These are phyloP conservation scores for Hippocampus mohnikei DNA, from an alignment of 2,113 vertebrate species.

Conservation along the genomic window DNA sequence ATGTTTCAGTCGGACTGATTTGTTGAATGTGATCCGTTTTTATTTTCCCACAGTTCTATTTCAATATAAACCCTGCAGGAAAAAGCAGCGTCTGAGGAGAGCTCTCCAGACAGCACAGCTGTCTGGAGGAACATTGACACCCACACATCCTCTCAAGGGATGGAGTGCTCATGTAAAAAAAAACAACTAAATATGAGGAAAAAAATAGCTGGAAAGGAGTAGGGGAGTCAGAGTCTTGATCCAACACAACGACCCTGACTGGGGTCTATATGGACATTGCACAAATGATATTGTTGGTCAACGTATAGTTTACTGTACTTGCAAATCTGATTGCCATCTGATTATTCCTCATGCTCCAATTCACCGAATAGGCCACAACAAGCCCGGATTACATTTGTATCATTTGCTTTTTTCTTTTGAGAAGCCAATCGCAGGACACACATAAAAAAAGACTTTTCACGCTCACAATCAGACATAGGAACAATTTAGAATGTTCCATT, in stretches of 20 bases:
- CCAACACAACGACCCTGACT: not conserved
- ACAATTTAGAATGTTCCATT: no score
- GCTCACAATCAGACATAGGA: no score
- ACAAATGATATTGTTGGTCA: not conserved
- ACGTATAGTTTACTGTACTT: not conserved
- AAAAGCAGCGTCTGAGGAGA: not conserved
- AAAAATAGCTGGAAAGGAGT: not conserved
- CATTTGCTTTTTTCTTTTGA: not conserved
- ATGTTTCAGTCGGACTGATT: no score
- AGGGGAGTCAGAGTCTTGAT: no score
- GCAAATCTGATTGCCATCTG: not conserved
- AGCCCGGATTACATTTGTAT: not conserved
- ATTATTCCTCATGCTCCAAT: not conserved
- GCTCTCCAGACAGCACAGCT: slow-evolving; percentile 11
- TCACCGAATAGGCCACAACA: not conserved
- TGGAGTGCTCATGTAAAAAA: not conserved
- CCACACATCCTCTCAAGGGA: not conserved
- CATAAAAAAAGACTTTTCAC: no score
- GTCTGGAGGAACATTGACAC: not conserved
- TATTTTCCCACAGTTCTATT: not conserved
- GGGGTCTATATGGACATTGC: not conserved
- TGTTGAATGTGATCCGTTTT: not conserved
- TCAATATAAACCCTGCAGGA: not conserved
- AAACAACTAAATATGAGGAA: not conserved
- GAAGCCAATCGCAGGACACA: not conserved